phyloP scores from a whole-genome alignment of 2,113 vertebrate genomes.

The Chinchilla lanigera region DNA sequence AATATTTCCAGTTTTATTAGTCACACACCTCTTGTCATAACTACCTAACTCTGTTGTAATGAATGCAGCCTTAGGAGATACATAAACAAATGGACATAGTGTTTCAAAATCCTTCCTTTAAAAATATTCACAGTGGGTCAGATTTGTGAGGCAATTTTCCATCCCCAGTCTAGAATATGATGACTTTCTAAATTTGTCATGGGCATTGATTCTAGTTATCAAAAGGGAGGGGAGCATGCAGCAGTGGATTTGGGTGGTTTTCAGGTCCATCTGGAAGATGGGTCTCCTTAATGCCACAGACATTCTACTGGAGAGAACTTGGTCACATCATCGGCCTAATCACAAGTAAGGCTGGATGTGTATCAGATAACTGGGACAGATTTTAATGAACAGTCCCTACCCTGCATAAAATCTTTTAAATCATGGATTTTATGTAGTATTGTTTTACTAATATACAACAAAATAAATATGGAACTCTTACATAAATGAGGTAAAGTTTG shows the following conservation, averaged over 20 bases:
- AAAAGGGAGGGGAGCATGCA: not conserved
- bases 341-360: not conserved
- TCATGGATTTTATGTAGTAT: not conserved
- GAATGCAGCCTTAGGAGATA: too few relatives aligned
- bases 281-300: not conserved
- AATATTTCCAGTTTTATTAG: not conserved
- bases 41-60: not conserved
- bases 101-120: not conserved
- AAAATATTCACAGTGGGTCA: not conserved
- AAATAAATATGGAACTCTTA: not conserved
- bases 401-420: not conserved
- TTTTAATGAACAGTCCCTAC: not conserved
- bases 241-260: not conserved
- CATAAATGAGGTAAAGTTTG: not conserved
- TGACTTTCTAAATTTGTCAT: not conserved
- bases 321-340: not conserved
- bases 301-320: not conserved
- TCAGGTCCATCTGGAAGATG: not conserved
- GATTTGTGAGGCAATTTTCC: not conserved
- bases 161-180: too few relatives aligned
- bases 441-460: not conserved
- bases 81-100: not conserved
- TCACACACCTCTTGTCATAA: not conserved
- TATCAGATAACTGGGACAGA: not conserved
- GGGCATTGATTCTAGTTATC: not conserved